Conservation (phyloP, 2,888 invertebrate genomes). For the Helobdella robusta region DNA sequence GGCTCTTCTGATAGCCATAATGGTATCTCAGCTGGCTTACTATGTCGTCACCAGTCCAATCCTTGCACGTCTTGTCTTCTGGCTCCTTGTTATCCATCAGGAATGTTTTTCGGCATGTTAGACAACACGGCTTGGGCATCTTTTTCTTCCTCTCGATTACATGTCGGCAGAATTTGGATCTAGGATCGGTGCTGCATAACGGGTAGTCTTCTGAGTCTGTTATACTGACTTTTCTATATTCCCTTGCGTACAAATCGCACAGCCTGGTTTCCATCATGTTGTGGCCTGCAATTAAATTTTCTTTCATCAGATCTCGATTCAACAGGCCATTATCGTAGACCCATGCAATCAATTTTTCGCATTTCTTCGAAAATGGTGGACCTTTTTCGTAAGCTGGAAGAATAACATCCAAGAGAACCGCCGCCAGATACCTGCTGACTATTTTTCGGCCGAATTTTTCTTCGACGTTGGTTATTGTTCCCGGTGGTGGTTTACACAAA, state of each 20-base stretch:
- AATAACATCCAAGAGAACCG: slow-evolving; percentile 12
- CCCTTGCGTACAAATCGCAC: not conserved
- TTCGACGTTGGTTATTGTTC: slow-evolving; percentile 11
- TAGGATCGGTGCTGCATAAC: not conserved
- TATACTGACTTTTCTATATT: not conserved
- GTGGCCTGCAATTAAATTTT: not conserved
- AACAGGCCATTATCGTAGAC: slow-evolving; percentile 7
- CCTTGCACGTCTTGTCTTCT: too few relatives aligned
- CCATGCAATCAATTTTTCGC: not conserved
- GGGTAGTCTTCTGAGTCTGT: not conserved
- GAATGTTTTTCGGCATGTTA: too few relatives aligned
- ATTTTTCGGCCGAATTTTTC: not conserved
- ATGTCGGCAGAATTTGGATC: not conserved
- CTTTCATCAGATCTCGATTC: not conserved
- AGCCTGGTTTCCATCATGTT: slow-evolving; percentile 2
- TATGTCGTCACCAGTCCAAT: too few relatives aligned
- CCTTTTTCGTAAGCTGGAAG: not conserved
- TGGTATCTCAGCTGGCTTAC: too few relatives aligned
- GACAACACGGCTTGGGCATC: not conserved
- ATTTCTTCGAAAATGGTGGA: slow-evolving; percentile 15
- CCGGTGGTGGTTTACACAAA: not conserved
- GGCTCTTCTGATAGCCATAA: too few relatives aligned
- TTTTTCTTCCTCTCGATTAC: not conserved
- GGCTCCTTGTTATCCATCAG: not conserved
- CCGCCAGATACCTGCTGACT: not conserved